phyloP scores from a whole-genome alignment of 2,888 invertebrate species.

The Pandemis corylana region DNA sequence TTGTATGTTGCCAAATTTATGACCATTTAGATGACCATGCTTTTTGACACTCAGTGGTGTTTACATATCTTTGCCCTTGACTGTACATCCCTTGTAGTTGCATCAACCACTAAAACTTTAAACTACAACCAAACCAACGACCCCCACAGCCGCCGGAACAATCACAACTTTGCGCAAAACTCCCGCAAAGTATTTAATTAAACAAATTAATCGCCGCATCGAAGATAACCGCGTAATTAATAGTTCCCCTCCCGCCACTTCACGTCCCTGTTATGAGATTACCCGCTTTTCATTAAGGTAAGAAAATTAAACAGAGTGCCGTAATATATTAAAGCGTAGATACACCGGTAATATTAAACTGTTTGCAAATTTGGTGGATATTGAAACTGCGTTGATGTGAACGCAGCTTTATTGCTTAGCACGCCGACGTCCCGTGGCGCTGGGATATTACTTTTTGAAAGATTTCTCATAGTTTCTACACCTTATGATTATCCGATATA shows the following conservation, averaged over 20 bases:
- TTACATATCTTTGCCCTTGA: no score
- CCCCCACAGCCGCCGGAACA: not conserved
- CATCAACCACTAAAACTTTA: not conserved
- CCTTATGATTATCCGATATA: no score
- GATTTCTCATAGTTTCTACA: not conserved
- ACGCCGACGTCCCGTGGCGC: not conserved
- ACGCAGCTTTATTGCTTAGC: conserved; percentile 13
- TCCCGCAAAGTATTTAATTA: conserved; percentile 39
- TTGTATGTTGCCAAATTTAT: no score
- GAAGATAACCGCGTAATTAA: conserved; percentile 41
- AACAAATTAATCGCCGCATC: conserved; percentile 35
- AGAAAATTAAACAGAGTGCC: conserved; percentile 35
- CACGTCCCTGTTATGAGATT: conserved; percentile 29
- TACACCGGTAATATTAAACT: conserved; percentile 31
- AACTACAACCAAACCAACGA: not conserved
- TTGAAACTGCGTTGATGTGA: conserved; percentile 13
- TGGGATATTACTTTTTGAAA: not conserved
- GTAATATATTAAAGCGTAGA: conserved; percentile 32
- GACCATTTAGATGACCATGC: no score
- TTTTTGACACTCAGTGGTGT: no score
- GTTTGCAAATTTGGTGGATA: conserved; percentile 23
- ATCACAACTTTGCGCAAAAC: conserved; percentile 1
- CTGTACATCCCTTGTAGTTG: not conserved
- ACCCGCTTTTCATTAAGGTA: conserved; percentile 39
- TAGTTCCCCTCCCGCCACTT: conserved; percentile 15